Evolutionary conservation across 92 coral and sea anemone species (phyloP), one percentile per base, ranked within the genome.

Genomic region (Phenganax marumi): DNA sequence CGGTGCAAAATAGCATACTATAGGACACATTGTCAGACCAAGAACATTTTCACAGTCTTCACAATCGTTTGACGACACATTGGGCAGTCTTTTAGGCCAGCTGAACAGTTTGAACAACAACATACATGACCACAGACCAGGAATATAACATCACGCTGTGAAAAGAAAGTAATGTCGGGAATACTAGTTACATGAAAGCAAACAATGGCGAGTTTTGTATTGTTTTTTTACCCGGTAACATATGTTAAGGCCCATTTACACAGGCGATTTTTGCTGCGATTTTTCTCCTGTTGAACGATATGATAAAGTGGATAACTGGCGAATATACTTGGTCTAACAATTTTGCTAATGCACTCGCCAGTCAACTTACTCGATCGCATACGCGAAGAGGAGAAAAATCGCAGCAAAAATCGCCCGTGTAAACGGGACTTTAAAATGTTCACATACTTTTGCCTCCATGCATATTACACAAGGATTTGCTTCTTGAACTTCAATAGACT

Each of bases 51-150:
- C 75, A 95, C 90, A 7, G 92, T 94, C 61, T 92, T 93, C 13
- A 76, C 88, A 11, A 95, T 85, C 18, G 86, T 86, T 65, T 91
- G 86, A 50, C 98, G 93, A 52, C 98, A 95, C 78, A 95, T 92
- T 10, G 98, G 98, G 53, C 98, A 95, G 24, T 55, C 75, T 78
- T 85, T 52, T 2, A 95, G 84, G 22, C 92, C 66, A 52, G 86
- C 53, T 22, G 97, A 90, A 58, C 98, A 95, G 46, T 64, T 75
- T 70, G 86, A 86, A 85, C 98, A 95, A 81, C 98, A 90, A 83
- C 98, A 95, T 73, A 95, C 98, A 91, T 95, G 98, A 84, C 98
- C 98, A 89, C 98, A 95, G 52, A 88, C 84, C 52, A 95, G 86
- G 79, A 95, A 82, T 68, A 95, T 97, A 65, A 92, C 90, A 75